Base-by-base conservation (phyloP, 2,888 invertebrate species). In the Bibio marci region DNA sequence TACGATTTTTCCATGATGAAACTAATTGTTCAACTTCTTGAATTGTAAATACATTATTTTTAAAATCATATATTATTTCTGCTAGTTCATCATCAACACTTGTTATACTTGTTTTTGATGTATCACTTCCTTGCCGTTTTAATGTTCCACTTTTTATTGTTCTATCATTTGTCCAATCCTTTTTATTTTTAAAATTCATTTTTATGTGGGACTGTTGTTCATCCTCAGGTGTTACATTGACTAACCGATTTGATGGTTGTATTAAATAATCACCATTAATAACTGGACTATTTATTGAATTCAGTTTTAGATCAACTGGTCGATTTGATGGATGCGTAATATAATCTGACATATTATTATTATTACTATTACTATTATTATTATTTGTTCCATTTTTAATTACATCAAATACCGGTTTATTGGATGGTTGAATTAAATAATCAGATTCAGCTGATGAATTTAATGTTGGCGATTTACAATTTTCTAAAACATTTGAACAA, bases 11-110 rank as follows among this genome's bases (percentile, higher is more conserved):
- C 88, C 88, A 88, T 52, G 80, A 80, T 57, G 81, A 80, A 2
- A 88, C 87, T 37, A 88, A 64, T 48, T 80, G 73, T 57, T 87
- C 87, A 1, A 86, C 82, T 63, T 87, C 85, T 0, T 76, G 70
- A 52, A 88, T 81, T 1, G 82, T 79, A 47, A 85, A 79, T 3
- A 86, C 83, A 52, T 87, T 85, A 52, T 86, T 86, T 57, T 88
- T 87, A 52, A 85, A 87, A 52, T 87, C 86, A 52, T 78, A 82
- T 55, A 88, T 82, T 37, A 88, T 83, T 62, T 87, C 86, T 3
- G 80, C 72, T 42, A 88, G 65, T 54, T 88, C 86, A 45, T 82
- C 82, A 54, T 86, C 62, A 5, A 55, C 60, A 44, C 59, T 62
- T 13, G 8, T 22, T 6, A 22, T 8, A 22, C 22, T 22, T 22